Conservation (phyloP, 2,113 vertebrate genomes). For the Tauraco erythrolophus region DNA sequence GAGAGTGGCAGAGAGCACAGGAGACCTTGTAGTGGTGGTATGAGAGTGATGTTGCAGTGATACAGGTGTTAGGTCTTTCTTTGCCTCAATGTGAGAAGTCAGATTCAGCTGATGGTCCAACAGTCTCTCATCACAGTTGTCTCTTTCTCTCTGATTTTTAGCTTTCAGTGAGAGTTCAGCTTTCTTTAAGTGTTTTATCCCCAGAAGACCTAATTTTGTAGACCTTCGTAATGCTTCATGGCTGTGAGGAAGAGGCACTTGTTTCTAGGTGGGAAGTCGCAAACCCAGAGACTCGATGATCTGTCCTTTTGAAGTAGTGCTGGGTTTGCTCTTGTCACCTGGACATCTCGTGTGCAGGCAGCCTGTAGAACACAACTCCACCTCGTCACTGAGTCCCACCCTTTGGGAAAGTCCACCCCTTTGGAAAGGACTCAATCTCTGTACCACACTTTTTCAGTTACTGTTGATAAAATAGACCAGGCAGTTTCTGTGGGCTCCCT, state of each 20-base stretch:
- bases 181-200: neutral
- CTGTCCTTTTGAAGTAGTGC: neutral
- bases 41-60: neutral
- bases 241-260: neutral
- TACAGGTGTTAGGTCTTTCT: neutral
- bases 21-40: neutral
- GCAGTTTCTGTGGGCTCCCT: neutral
- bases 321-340: neutral
- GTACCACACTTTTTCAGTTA: neutral
- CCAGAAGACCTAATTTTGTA: neutral
- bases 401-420: too few relatives aligned
- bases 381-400: neutral
- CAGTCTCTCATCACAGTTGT: neutral
- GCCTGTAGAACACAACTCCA: neutral
- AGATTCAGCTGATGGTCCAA: neutral
- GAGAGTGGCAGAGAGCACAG: neutral
- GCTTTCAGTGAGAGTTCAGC: neutral
- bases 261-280: neutral
- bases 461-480: neutral
- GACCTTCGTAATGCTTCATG: neutral
- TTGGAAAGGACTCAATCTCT: neutral
- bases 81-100: neutral
- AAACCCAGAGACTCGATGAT: neutral
- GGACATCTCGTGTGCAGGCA: accelerated
- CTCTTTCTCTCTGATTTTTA: neutral